Conservation (phyloP, 2,113 vertebrate genomes). For the Catharus bicknelli region DNA sequence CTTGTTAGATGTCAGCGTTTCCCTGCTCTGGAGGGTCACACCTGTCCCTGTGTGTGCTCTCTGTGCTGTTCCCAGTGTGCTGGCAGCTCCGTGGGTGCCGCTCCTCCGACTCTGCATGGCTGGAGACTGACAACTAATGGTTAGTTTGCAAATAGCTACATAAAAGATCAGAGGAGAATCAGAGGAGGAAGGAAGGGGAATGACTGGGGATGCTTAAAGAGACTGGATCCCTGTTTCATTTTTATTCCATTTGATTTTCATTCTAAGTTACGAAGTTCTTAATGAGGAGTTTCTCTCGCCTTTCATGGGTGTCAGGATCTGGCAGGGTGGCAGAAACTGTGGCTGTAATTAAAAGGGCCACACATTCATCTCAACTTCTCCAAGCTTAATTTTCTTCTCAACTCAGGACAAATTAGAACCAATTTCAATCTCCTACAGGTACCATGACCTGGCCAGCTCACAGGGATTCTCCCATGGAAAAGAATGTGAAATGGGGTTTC, state of each 20-base stretch:
- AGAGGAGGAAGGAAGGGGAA: neutral
- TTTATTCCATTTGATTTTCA: neutral
- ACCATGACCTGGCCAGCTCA: neutral
- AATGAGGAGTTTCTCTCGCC: accelerated
- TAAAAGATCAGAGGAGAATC: conserved; percentile 25
- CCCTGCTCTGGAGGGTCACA: neutral
- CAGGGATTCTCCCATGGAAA: neutral
- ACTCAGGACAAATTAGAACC: neutral
- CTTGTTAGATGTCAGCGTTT: accelerated
- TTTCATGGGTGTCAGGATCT: neutral
- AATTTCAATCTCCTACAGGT: neutral
- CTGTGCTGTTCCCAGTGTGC: accelerated
- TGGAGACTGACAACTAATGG: conserved; percentile 66
- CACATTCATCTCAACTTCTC: neutral
- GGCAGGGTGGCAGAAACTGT: neutral
- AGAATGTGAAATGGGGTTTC: neutral
- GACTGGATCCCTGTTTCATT: neutral
- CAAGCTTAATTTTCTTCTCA: neutral
- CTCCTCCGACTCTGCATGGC: neutral
- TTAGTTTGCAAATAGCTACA: conserved; percentile 65
- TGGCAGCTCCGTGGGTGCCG: accelerated
- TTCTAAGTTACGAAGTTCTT: neutral
- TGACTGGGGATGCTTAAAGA: neutral
- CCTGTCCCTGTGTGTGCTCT: accelerated
- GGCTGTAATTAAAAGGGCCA: neutral